phyloP scores from a whole-genome alignment of 2,113 vertebrate species.

The Vidua chalybeata region DNA sequence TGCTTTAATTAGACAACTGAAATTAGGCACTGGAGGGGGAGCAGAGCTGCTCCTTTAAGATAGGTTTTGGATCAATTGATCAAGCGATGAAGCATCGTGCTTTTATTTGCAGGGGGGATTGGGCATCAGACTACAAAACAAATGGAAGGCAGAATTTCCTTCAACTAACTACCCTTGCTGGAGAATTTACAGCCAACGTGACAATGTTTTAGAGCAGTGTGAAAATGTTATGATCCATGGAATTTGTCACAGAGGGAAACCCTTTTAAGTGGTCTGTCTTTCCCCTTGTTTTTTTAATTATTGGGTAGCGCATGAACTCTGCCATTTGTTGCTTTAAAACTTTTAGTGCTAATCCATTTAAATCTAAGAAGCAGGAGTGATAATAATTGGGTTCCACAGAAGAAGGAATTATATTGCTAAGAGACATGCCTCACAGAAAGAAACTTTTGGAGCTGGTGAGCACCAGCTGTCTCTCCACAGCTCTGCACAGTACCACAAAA shows the following conservation, averaged over 20 bases:
- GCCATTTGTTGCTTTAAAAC: neutral
- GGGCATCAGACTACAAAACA: neutral
- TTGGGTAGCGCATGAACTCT: neutral
- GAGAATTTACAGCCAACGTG: neutral
- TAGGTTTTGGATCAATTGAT: slow-evolving; percentile 1
- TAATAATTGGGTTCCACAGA: neutral
- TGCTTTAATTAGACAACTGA: slow-evolving; percentile 55
- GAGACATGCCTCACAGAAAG: neutral
- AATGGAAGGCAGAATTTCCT: neutral
- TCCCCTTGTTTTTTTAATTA: slow-evolving; percentile 49
- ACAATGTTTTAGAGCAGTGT: neutral
- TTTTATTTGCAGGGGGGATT: neutral
- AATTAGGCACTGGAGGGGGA: neutral
- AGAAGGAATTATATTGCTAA: neutral
- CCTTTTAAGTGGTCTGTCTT: slow-evolving; percentile 15
- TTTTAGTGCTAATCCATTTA: neutral
- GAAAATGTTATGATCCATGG: slow-evolving; percentile 7
- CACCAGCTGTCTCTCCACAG: neutral
- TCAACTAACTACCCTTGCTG: neutral
- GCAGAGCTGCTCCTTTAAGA: slow-evolving; percentile 41
- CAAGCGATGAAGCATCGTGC: neutral
- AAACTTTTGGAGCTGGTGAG: neutral
- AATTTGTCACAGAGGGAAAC: slow-evolving; percentile 20
- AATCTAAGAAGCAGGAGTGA: neutral
- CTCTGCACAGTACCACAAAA: neutral